These are phyloP conservation scores for Notolepis coatsorum DNA, from an alignment of 2,797 vertebrate genomes.

Conservation along the genomic window DNA sequence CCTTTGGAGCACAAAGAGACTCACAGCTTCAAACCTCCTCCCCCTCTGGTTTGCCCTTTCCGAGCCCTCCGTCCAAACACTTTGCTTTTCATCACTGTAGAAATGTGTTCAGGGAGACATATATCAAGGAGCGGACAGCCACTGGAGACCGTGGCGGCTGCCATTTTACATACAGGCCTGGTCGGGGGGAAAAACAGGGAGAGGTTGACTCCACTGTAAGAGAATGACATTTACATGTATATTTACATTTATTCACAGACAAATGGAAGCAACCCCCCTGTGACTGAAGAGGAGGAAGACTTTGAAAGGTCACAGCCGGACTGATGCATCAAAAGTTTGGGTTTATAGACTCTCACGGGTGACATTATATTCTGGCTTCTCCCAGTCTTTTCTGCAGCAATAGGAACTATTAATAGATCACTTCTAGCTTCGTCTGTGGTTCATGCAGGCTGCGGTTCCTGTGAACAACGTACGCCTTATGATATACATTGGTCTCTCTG, in stretches of 20 bases:
- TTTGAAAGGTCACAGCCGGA: slow-evolving; percentile 70
- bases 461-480: too few relatives aligned
- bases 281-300: slow-evolving; percentile 24
- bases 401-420: too few relatives aligned
- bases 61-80: slow-evolving; percentile 44
- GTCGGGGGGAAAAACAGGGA: slow-evolving; percentile 66
- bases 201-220: slow-evolving; percentile 48
- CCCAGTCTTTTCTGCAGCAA: too few relatives aligned
- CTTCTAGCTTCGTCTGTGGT: too few relatives aligned
- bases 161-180: slow-evolving; percentile 58
- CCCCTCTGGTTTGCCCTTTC: slow-evolving; percentile 40
- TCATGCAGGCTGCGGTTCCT: too few relatives aligned
- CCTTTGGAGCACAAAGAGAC: slow-evolving; percentile 62
- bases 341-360: too few relatives aligned
- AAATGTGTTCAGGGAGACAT: slow-evolving; percentile 73
- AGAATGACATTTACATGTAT: slow-evolving; percentile 77
- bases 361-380: too few relatives aligned
- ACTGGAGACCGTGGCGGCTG: slow-evolving; percentile 51
- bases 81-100: slow-evolving; percentile 57
- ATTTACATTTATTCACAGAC: slow-evolving; percentile 79
- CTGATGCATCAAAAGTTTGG: slow-evolving; percentile 25
- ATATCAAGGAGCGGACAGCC: slow-evolving; percentile 57
- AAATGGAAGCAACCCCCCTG: slow-evolving; percentile 62
- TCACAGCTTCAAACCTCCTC: slow-evolving; percentile 51
- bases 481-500: too few relatives aligned